phyloP scores from a whole-genome alignment of 2,113 vertebrate genomes.

The Sinocyclocheilus anshuiensis region DNA sequence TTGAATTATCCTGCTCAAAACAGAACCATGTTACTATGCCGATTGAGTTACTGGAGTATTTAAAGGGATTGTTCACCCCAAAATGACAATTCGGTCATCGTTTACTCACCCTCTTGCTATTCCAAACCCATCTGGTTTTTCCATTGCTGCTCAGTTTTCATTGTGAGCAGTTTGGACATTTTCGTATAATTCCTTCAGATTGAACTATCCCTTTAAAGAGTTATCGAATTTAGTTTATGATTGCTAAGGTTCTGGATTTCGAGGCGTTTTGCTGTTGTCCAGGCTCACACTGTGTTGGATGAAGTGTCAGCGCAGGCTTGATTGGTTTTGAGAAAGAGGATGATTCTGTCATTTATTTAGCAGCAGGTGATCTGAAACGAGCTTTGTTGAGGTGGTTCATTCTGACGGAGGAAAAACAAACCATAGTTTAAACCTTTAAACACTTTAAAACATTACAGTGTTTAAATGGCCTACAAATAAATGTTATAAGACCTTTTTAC shows the following conservation, averaged over 20 bases:
- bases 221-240: background rate
- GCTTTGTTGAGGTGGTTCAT: background rate
- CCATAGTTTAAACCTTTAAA: background rate
- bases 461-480: background rate
- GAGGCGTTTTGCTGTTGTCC: background rate
- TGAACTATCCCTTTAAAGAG: background rate
- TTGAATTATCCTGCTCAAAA: slow-evolving; percentile 9
- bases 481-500: background rate
- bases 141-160: too few species aligned
- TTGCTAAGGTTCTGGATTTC: slow-evolving; percentile 3
- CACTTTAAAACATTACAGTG: background rate
- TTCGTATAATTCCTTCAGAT: background rate
- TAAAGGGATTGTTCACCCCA: background rate
- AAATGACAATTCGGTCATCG: background rate
- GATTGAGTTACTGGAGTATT: background rate
- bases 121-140: background rate
- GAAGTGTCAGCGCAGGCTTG: slow-evolving; percentile 15
- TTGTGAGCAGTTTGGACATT: background rate
- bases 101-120: background rate
- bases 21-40: background rate
- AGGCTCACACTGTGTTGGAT: slow-evolving; percentile 17
- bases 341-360: slow-evolving; percentile 34
- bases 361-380: slow-evolving; percentile 13
- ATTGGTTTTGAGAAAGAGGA: slow-evolving; percentile 12
- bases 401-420: background rate